These are phyloP conservation scores for Calameuta filiformis DNA, from an alignment of 2,888 invertebrate species.

Conservation along the genomic window DNA sequence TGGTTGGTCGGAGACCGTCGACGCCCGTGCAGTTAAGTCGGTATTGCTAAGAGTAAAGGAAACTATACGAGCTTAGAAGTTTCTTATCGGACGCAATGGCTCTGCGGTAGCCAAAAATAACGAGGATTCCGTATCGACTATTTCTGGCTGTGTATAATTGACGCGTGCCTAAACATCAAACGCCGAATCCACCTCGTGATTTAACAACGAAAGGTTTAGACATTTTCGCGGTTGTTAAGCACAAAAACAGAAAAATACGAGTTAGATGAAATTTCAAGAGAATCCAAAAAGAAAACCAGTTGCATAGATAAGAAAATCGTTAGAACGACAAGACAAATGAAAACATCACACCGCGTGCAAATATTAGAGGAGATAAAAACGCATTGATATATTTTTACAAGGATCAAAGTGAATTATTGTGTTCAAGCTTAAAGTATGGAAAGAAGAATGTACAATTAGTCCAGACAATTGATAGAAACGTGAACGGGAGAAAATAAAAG, in stretches of 20 bases:
- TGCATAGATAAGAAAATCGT: not conserved
- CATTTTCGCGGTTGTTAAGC: not conserved
- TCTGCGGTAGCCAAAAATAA: slow-evolving; percentile 41
- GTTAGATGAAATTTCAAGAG: not conserved
- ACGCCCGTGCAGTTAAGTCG: not conserved
- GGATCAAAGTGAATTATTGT: not conserved
- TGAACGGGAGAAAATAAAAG: not conserved
- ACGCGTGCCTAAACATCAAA: slow-evolving; percentile 31
- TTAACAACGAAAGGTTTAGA: not conserved
- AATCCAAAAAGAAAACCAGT: not conserved
- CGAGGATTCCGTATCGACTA: slow-evolving; percentile 45
- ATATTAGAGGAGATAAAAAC: not conserved
- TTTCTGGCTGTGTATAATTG: slow-evolving; percentile 38
- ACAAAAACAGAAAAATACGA: not conserved
- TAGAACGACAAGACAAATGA: not conserved
- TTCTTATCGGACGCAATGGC: slow-evolving; percentile 32
- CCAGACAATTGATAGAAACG: not conserved
- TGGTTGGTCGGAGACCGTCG: not conserved
- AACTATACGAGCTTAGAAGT: not conserved
- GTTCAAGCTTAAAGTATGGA: not conserved
- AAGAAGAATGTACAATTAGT: not conserved
- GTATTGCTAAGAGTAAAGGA: not conserved
- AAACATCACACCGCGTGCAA: not conserved
- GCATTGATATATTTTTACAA: not conserved
- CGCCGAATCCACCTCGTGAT: not conserved